A percentile compares a stretch with the other conserved stretches of the same genome.
Evolutionary conservation across 2,113 vertebrate genomes (phyloP).

Genomic region (Callipepla squamata): DNA sequence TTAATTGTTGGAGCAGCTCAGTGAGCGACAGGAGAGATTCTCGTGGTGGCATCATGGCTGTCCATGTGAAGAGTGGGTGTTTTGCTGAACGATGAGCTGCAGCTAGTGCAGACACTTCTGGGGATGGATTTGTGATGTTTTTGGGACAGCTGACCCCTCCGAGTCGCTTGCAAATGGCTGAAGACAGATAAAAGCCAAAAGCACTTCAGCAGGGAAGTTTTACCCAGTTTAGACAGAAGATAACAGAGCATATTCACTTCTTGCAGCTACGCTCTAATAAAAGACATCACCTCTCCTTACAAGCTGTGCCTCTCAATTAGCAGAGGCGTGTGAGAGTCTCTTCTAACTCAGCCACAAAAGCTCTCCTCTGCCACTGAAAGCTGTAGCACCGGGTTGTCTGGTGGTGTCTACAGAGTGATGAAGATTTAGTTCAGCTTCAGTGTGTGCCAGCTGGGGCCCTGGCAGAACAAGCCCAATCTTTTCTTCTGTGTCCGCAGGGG

Average conservation of each 20-base stretch:
- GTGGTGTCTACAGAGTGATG: conserved; percentile 35
- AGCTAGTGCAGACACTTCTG: neutral
- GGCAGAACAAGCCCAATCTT: conserved; percentile 37
- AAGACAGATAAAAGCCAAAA: conserved; percentile 11
- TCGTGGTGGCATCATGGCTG: rapidly evolving
- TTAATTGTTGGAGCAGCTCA: neutral
- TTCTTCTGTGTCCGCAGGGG: conserved; percentile 35
- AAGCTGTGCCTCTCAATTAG: conserved; percentile 65
- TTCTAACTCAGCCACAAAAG: conserved; percentile 27
- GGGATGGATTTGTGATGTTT: rapidly evolving
- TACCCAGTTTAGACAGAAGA: neutral
- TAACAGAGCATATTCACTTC: neutral
- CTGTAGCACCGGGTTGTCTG: conserved; percentile 7
- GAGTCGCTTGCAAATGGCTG: neutral
- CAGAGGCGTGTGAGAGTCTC: neutral
- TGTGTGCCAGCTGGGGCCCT: conserved; percentile 55
- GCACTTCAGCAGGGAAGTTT: neutral
- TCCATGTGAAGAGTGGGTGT: neutral
- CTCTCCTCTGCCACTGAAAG: neutral
- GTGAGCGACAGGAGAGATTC: neutral
- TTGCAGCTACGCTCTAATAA: neutral
- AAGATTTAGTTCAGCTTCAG: conserved; percentile 60
- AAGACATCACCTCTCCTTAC: conserved; percentile 58
- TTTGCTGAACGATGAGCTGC: neutral
- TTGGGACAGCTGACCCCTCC: neutral